phyloP scores from a whole-genome alignment of 2,113 vertebrate species.

The Rhynchopsitta pachyrhyncha region DNA sequence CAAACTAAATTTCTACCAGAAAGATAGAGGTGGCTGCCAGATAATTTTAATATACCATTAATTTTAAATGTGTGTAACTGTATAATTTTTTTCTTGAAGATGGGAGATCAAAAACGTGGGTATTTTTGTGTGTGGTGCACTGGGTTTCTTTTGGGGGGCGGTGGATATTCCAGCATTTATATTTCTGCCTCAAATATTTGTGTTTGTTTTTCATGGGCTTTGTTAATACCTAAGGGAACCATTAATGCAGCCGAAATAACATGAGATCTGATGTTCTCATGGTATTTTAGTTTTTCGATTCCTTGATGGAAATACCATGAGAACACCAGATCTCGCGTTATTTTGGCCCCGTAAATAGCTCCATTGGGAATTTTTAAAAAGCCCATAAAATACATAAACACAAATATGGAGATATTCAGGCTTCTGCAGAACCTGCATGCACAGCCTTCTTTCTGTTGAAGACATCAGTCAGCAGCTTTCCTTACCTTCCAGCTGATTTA shows the following conservation, averaged over 20 bases:
- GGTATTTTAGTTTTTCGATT: constrained; percentile 42
- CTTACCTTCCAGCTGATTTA: constrained; percentile 39
- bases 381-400: constrained; percentile 61
- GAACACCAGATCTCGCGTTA: constrained; percentile 55
- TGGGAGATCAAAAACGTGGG: background rate
- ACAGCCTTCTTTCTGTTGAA: background rate
- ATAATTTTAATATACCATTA: background rate
- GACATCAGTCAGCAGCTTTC: constrained; percentile 36
- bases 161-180: background rate
- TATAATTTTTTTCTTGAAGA: background rate
- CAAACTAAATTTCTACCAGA: background rate
- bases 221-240: constrained; percentile 66
- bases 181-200: constrained; percentile 54
- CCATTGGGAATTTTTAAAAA: constrained; percentile 50
- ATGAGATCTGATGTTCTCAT: constrained; percentile 63
- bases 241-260: constrained; percentile 57
- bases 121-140: background rate
- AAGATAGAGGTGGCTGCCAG: background rate
- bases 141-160: background rate
- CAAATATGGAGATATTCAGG: constrained; percentile 57
- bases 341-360: constrained; percentile 40
- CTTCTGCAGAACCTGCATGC: constrained; percentile 30
- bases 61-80: background rate
- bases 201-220: constrained; percentile 65
- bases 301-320: constrained; percentile 36